A percentile compares a stretch with the other conserved stretches of the same genome.
phyloP scores from a whole-genome alignment of 2,113 vertebrate species.

The Enhydra lutris region DNA sequence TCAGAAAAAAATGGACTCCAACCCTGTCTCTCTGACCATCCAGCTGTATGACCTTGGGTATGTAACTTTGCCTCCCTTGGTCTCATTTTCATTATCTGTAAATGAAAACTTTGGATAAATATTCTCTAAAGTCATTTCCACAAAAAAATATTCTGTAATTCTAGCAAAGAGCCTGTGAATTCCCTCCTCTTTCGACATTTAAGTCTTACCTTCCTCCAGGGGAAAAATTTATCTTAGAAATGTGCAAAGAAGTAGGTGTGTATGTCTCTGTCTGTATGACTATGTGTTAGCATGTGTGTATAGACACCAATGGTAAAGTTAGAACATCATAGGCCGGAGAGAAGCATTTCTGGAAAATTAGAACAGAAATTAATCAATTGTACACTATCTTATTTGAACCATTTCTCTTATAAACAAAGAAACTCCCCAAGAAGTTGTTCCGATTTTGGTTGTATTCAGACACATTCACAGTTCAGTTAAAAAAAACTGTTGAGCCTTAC shows the following conservation, averaged over 20 bases:
- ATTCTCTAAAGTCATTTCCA: background rate
- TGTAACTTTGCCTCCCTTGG: background rate
- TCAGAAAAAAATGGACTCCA: background rate
- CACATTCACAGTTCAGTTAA: background rate
- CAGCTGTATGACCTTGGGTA: background rate
- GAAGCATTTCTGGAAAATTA: slow-evolving; percentile 26
- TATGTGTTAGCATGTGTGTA: background rate
- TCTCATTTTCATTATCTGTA: slow-evolving; percentile 7
- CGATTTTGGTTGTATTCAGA: background rate
- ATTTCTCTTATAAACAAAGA: slow-evolving; percentile 2
- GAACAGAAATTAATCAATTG: background rate
- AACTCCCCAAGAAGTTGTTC: background rate
- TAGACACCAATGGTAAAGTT: background rate
- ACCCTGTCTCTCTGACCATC: background rate
- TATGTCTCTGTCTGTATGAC: background rate
- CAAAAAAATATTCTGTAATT: background rate
- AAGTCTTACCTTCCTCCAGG: background rate
- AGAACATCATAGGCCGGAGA: background rate
- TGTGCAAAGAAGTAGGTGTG: background rate
- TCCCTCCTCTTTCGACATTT: background rate
- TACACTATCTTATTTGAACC: background rate
- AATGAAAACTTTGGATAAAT: slow-evolving; percentile 33
- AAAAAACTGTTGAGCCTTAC: background rate
- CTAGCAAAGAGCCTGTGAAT: background rate
- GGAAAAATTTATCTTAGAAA: background rate